Evolutionary conservation across 2,888 invertebrate genomes (phyloP), one percentile per base, ranked within the genome.

Genomic region (Venustoraphidia nigricollis): DNA sequence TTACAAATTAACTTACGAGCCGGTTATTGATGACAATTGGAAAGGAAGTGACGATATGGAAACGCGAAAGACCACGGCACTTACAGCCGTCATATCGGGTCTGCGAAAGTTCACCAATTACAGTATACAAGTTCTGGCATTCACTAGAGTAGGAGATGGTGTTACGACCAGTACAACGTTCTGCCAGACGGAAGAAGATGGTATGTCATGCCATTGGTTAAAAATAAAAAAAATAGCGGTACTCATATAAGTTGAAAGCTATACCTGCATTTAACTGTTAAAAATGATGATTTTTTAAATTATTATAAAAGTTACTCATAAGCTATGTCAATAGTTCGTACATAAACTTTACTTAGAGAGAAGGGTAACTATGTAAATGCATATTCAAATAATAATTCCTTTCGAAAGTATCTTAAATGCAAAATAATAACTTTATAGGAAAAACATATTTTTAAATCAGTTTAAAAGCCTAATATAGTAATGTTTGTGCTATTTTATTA

Each of bases 31-130:
- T 50, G 77, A 80, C 51, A 65, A 66, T 50, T 71, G 69, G 67
- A 60, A 58, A 60, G 67, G 66, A 39, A 73, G 68, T 54, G 74
- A 75, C 52, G 73, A 75, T 54, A 70, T 75, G 44, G 75, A 75
- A 56, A 72, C 72, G 2, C 70, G 80, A 34, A 81, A 81, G 62
- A 83, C 83, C 1, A 79, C 79, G 17, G 79, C 80, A 1, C 65
- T 81, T 50, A 81, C 80, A 37, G 77, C 79, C 1, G 81, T 83
- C 46, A 68, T 87, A 34, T 78, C 79, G 1, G 78, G 79, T 4
- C 68, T 89, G 51, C 73, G 80, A 58, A 83, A 81, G 60, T 87
- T 75, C 63, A 81, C 86, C 36, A 89, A 88, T 66, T 88, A 88
- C 65, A 86, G 84, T 60, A 72, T 88, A 51, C 83, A 85, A 66